Percentiles rank a stretch among this genome's conserved stretches.
Conservation (phyloP, 1,140 invertebrate species). For the Penaeus vannamei region DNA sequence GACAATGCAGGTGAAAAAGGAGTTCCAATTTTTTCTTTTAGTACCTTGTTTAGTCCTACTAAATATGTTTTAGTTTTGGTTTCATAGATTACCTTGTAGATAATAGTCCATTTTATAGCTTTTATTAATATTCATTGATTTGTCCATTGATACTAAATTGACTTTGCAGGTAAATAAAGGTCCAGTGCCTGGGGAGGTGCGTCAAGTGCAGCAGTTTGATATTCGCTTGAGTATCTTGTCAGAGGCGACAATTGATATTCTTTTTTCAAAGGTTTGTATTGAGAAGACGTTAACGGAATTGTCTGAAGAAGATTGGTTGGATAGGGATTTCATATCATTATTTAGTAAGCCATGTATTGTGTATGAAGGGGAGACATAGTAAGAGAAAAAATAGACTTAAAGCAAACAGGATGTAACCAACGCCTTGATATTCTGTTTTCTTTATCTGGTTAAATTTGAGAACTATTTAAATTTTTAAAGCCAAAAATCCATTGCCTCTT, state of each 20-base stretch:
- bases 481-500: too few relatives aligned
- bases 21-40: too few relatives aligned
- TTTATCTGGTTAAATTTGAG: too few relatives aligned
- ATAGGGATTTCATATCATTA: not conserved
- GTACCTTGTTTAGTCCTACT: not conserved
- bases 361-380: too few relatives aligned
- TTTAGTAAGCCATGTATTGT: too few relatives aligned
- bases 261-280: conserved; percentile 90
- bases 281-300: not conserved
- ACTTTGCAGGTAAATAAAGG: conserved; percentile 65
- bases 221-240: conserved; percentile 90
- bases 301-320: not conserved
- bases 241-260: conserved; percentile 93
- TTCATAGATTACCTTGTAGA: not conserved
- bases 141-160: not conserved
- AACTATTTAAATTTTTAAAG: too few relatives aligned
- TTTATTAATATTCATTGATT: not conserved
- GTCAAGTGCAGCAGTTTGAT: conserved; percentile 92
- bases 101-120: not conserved
- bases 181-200: conserved; percentile 81
- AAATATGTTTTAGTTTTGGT: not conserved
- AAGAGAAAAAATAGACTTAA: too few relatives aligned
- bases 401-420: too few relatives aligned
- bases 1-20: conserved; percentile 71
- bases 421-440: too few relatives aligned